phyloP scores from a whole-genome alignment of 37 sponge, comb jelly and placozoan species.

The Cliona cf. orientalis region DNA sequence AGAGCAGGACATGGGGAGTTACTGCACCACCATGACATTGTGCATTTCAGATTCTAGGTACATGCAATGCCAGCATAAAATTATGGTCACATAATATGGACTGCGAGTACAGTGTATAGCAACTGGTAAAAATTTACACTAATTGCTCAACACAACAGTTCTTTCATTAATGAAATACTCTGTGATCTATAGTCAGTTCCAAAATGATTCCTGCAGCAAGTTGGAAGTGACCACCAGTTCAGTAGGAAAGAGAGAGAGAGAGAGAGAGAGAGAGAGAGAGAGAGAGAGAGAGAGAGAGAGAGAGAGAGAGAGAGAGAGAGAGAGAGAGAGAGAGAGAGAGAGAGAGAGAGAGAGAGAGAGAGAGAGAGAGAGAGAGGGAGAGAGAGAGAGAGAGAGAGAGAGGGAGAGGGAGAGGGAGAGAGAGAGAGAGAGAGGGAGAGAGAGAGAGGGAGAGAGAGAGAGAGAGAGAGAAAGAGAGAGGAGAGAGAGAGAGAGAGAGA shows the following conservation, averaged over 20 bases:
- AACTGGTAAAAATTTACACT: no score
- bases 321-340: constrained; percentile 10
- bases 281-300: constrained; percentile 14
- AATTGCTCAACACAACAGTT: constrained; percentile 16
- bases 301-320: background rate
- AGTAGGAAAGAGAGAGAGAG: no score
- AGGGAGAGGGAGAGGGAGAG: constrained; percentile 31
- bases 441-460: constrained; percentile 31
- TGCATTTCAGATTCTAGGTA: no score
- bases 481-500: no score
- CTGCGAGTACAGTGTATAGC: no score
- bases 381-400: constrained; percentile 48
- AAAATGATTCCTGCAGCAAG: constrained; percentile 68
- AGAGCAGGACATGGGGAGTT: no score
- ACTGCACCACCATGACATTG: no score
- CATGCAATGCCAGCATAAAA: no score
- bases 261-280: no score
- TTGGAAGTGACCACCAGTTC: no score
- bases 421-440: constrained; percentile 30
- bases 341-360: constrained; percentile 9
- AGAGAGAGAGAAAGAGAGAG: constrained; percentile 31
- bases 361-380: constrained; percentile 29
- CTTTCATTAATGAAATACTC: constrained; percentile 48
- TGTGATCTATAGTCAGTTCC: constrained; percentile 64
- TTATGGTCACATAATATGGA: no score